Base-by-base conservation (phyloP, 2,888 invertebrate species). In the Drosophila antonietae region DNA sequence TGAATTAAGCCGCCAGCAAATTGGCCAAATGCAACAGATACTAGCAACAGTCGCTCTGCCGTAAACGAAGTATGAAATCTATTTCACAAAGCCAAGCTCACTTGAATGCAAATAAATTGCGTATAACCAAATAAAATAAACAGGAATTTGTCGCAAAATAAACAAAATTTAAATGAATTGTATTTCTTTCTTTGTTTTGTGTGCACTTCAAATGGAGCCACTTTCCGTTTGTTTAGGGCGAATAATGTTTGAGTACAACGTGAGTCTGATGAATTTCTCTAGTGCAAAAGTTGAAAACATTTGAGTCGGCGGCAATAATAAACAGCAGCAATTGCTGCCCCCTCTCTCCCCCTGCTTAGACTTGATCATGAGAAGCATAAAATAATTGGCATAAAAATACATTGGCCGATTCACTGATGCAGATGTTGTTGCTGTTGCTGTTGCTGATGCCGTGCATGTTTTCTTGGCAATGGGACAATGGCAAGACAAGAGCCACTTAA, bases 341-440 rank as follows among this genome's bases (percentile, higher is more conserved):
- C 35, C 12, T 9, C 31, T 12, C 4, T 31, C 18, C 18, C 12
- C 6, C 8, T 15, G 37, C 33, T 33, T 35, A 51, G 53, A 55
- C 37, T 37, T 46, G 51, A 67, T 47, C 43, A 20, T 56, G 47
- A 47, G 31, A 35, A 62, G 52, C 64, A 62, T 39, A 68, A 77
- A 77, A 77, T 77, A 77, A 77, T 77, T 77, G 78, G 77, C 68
- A 69, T 64, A 44, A 69, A 65, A 73, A 65, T 75, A 71, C 75
- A 55, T 55, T 47, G 52, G 39, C 20, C 47, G 56, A 56, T 46
- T n/a, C 43, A 37, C 12, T 49, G 46, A 23, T 41, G 41, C 39
- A 2, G 37, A 14, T 33, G 39, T 6, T 41, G 46, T 23, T 41
- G 41, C n/a, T n/a, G n/a, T n/a, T n/a, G n/a, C n/a, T n/a, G n/a